Evolutionary conservation across 2,888 invertebrate genomes (phyloP), one percentile per base, ranked within the genome.

Genomic region (Bursaphelenchus okinawaensis): DNA sequence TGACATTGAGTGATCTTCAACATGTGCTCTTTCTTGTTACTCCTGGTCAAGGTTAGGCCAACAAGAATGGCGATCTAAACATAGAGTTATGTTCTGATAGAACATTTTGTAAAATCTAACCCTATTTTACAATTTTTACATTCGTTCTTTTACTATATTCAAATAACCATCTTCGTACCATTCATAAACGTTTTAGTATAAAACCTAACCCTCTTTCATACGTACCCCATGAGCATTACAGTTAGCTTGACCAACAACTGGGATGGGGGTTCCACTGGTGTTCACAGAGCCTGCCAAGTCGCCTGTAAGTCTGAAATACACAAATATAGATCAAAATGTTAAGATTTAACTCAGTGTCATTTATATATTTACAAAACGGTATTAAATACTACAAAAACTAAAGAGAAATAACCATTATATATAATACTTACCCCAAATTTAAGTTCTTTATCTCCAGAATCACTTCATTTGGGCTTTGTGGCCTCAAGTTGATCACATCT

Each of bases 251-350:
- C 74, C 56, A 23, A 77, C 68, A 50, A 64, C 72, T n/a, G 76
- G 73, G 6, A 71, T 71, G 23, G 66, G 68, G 20, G 69, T 63
- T 28, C 77, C 58, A 7, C 78, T 73, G 7, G 78, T 74, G 23
- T 73, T 72, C 26, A 79, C 73, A 65, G 77, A 74, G n/a, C 79
- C 79, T 7, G 76, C 79, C 20, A 79, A 67, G 61, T 79, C 78
- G 57, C 79, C 79, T 8, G 78, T 79, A n/a, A 79, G 75, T 61
- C 79, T 76, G 52, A 63, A 72, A 60, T 16, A 23, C n/a, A 51
- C 31, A 57, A 50, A 28, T 51, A 22, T 24, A n/a, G n/a, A n/a
- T n/a, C n/a, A n/a, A n/a, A n/a, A n/a, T n/a, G n/a, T n/a, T n/a
- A n/a, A n/a, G n/a, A n/a, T n/a, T n/a, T n/a, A n/a, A n/a, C n/a